These are phyloP conservation scores for Parascotia fuliginaria DNA, from an alignment of 2,888 invertebrate genomes.

Conservation along the genomic window DNA sequence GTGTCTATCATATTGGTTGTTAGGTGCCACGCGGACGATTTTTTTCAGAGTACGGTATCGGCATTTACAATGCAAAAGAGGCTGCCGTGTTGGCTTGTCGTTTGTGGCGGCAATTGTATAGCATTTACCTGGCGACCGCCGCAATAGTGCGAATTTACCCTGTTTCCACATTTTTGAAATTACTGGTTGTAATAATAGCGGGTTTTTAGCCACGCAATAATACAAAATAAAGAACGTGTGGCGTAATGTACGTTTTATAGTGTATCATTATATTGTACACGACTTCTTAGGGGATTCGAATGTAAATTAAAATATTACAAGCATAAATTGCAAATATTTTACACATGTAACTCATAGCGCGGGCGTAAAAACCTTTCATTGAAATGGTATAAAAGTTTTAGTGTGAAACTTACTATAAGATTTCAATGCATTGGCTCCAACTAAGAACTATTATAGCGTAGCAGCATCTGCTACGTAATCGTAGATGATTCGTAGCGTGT, in stretches of 20 bases:
- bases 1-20: constrained; percentile 18
- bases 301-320: no score
- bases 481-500: no score
- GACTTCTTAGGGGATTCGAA: no score
- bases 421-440: no score
- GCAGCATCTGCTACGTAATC: no score
- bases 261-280: background rate
- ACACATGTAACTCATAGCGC: no score
- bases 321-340: no score
- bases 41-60: constrained; percentile 30
- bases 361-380: no score
- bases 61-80: constrained; percentile 50
- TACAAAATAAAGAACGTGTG: background rate
- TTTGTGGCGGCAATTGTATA: constrained; percentile 33
- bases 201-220: background rate
- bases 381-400: no score
- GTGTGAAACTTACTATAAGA: no score
- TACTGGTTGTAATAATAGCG: constrained; percentile 16
- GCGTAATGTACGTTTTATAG: background rate
- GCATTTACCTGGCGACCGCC: constrained; percentile 26
- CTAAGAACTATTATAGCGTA: no score
- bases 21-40: constrained; percentile 31
- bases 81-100: constrained; percentile 30
- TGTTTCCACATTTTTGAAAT: constrained; percentile 21
- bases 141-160: constrained; percentile 34